These are phyloP conservation scores for Cryptoblepharus egeriae DNA, from an alignment of 2,797 vertebrate genomes.

Conservation along the genomic window DNA sequence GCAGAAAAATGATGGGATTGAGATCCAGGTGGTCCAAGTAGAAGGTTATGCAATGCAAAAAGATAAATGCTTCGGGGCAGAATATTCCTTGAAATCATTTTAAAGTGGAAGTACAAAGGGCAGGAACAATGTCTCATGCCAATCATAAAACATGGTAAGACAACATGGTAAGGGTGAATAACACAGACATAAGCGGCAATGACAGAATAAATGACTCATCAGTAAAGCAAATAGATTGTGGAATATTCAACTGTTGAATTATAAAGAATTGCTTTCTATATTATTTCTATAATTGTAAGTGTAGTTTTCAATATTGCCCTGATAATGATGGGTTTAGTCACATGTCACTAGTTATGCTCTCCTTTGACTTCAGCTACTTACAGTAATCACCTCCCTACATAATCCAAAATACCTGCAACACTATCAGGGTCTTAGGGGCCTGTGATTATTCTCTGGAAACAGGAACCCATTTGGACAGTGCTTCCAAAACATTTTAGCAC, in stretches of 20 bases:
- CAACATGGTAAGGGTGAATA: neutral
- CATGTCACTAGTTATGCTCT: neutral
- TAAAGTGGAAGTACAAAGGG: neutral
- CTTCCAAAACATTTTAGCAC: too few species aligned
- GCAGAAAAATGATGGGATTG: neutral
- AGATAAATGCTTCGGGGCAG: neutral
- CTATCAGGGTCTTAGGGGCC: neutral
- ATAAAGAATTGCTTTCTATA: neutral
- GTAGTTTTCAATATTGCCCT: neutral
- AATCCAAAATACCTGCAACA: neutral
- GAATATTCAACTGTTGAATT: neutral
- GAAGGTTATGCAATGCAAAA: neutral
- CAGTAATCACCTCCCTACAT: neutral
- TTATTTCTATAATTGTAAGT: neutral
- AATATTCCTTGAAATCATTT: neutral
- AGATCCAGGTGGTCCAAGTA: neutral
- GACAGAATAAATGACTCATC: neutral
- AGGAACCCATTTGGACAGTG: neutral
- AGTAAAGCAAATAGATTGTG: neutral
- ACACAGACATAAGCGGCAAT: neutral
- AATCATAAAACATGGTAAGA: neutral
- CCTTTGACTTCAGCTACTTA: neutral
- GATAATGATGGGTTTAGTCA: neutral
- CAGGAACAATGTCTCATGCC: neutral
- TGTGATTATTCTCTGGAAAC: neutral